Evolutionary conservation across 2,113 vertebrate species (phyloP).

Genomic region (Dascyllus trimaculatus): DNA sequence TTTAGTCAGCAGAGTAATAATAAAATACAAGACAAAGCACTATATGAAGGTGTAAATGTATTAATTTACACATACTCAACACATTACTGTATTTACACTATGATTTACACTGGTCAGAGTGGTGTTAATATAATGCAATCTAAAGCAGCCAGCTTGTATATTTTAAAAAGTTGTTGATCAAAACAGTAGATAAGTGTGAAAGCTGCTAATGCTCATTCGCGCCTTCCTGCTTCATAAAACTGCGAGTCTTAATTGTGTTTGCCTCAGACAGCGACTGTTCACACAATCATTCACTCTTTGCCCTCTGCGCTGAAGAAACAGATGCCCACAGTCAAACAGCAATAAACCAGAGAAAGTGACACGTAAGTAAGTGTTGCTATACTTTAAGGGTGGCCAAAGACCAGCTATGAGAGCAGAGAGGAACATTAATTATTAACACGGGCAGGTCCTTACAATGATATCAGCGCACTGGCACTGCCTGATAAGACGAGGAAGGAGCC

Average conservation of each 20-base stretch:
- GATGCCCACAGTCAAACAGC: background rate
- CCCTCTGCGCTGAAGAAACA: background rate
- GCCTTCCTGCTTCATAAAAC: background rate
- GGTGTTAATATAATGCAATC: background rate
- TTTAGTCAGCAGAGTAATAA: no score
- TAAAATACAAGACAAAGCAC: background rate
- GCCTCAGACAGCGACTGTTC: background rate
- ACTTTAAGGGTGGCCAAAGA: conserved; percentile 48
- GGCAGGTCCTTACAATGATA: conserved; percentile 51
- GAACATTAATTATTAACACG: conserved; percentile 75
- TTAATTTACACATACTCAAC: background rate
- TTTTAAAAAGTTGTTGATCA: conserved; percentile 3
- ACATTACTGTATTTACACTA: background rate
- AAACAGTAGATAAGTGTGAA: conserved; percentile 13
- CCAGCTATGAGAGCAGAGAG: conserved; percentile 24
- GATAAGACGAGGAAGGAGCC: conserved; percentile 40
- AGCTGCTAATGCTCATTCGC: background rate
- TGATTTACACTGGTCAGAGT: background rate
- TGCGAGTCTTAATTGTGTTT: background rate
- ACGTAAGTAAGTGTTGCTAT: background rate
- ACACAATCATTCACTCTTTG: background rate
- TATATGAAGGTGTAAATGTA: background rate
- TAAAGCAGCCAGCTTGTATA: background rate
- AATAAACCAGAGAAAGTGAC: conserved; percentile 16
- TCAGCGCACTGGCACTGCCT: conserved; percentile 17